Base-by-base conservation (phyloP, 2,113 vertebrate species). In the Nanger granti region DNA sequence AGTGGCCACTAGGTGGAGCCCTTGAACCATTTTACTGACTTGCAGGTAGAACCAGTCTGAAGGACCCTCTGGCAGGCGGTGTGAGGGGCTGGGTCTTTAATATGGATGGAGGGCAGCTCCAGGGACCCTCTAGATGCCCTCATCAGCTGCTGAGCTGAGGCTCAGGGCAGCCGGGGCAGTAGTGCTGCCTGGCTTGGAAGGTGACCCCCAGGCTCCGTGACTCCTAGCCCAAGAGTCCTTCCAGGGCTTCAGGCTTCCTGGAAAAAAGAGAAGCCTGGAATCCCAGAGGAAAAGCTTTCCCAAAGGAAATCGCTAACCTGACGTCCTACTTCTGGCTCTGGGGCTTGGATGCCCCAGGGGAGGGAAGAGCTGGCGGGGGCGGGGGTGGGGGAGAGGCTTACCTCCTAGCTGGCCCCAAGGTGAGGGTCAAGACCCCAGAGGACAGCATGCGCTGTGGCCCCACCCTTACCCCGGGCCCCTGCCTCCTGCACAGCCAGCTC, bases 1-100 rank as follows among this genome's bases (percentile, higher is more conserved):
- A 47, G 6, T 29, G 34, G 59, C 93, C 97, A 96, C 92, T 20
- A 96, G 94, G 92, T 90, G 98, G 96, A 37, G 41, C 22, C 22
- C n/a, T 20, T 12, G 93, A 37, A 14, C 83, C 55, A 0, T 54
- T 31, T 28, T 29, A 10, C 24, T 3, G 49, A 49, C 24, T 8
- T 2, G 0, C 22, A 1, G 6, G 24, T 44, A 5, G 47, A 79
- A 7, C 18, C 84, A 2, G 52, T 26, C 1, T 0, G 26, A 31
- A 18, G 24, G 54, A 14, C 34, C 2, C 41, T 14, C 9, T 0
- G 22, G 60, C 10, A 22, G 7, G 84, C 20, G 10, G 4, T 13
- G 8, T 1, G 5, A 87, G 87, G 17, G 55, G 4, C 49, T 34
- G 13, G n/a, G 49, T 10, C 84, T 62, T 87, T 29, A 55, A 54